Evolutionary conservation across 2,888 invertebrate species (phyloP).

Genomic region (Morpho deidamia): DNA sequence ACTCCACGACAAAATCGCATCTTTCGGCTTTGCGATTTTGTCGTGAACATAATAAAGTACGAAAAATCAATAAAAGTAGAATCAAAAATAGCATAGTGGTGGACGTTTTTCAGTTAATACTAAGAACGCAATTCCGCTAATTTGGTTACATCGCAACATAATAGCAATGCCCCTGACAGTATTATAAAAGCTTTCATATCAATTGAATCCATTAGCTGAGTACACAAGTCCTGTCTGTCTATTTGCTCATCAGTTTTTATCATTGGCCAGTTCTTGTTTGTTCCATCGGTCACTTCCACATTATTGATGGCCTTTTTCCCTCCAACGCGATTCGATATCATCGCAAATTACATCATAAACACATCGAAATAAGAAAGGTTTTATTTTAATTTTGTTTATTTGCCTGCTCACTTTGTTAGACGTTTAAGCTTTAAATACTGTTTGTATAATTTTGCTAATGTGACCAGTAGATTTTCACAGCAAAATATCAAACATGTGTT

Average conservation of each 20-base stretch:
- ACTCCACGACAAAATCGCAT: too few relatives aligned
- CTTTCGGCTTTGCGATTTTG: too few relatives aligned
- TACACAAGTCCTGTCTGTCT: slow-evolving; percentile 72
- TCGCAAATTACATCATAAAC: slow-evolving; percentile 26
- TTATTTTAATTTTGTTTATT: slow-evolving; percentile 24
- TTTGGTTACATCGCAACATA: slow-evolving; percentile 55
- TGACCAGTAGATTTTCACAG: slow-evolving; percentile 17
- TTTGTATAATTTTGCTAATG: slow-evolving; percentile 33
- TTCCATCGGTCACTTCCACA: slow-evolving; percentile 71
- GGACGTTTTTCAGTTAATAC: background rate
- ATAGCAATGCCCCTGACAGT: slow-evolving; percentile 54
- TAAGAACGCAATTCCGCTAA: slow-evolving; percentile 37
- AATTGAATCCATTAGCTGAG: slow-evolving; percentile 78
- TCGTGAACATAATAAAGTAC: too few relatives aligned
- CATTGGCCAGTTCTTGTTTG: slow-evolving; percentile 73
- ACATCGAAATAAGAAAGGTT: slow-evolving; percentile 26
- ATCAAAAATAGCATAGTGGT: background rate
- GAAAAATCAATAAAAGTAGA: background rate
- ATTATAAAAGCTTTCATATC: slow-evolving; percentile 78
- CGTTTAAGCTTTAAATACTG: slow-evolving; percentile 29
- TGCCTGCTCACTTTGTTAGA: slow-evolving; percentile 19
- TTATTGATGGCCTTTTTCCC: slow-evolving; percentile 71
- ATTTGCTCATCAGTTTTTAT: slow-evolving; percentile 78
- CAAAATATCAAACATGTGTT: slow-evolving; percentile 11
- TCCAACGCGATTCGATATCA: slow-evolving; percentile 41